A percentile compares a stretch with the other conserved stretches of the same genome.
Evolutionary conservation across 2,113 vertebrate genomes (phyloP).

Genomic region (Lamprotornis superbus): DNA sequence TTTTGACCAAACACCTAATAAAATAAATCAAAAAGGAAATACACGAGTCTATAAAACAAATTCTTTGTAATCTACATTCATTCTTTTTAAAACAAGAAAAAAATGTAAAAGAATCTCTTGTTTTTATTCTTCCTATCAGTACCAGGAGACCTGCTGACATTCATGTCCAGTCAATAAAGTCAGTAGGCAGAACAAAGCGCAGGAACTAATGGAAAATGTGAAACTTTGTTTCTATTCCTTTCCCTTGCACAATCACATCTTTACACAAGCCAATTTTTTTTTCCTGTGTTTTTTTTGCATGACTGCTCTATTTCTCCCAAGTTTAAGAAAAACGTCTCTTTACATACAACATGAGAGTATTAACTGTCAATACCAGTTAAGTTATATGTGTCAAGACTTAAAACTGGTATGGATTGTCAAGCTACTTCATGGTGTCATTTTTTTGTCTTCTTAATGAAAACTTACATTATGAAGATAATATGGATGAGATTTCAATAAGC

Average conservation of each 20-base stretch:
- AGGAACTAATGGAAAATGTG: not conserved
- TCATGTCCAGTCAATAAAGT: not conserved
- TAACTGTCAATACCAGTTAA: not conserved
- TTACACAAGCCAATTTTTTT: not conserved
- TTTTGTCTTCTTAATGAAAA: not conserved
- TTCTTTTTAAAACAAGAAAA: not conserved
- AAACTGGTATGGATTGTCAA: not conserved
- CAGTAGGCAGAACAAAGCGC: not conserved
- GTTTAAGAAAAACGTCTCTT: not conserved
- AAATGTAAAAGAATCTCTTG: accelerated
- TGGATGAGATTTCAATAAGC: not conserved
- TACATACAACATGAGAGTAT: too few relatives aligned
- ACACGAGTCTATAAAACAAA: not conserved
- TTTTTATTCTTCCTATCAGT: not conserved
- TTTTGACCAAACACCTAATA: not conserved
- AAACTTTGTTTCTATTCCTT: not conserved
- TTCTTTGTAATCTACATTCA: not conserved
- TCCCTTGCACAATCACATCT: not conserved
- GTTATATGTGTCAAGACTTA: not conserved
- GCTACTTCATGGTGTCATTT: not conserved
- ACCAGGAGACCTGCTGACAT: not conserved
- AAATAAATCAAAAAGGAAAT: not conserved
- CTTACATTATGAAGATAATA: not conserved
- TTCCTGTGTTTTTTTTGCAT: not conserved
- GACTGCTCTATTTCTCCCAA: not conserved